Evolutionary conservation across 2,888 invertebrate species (phyloP).

Genomic region (Eupithecia insigniata): DNA sequence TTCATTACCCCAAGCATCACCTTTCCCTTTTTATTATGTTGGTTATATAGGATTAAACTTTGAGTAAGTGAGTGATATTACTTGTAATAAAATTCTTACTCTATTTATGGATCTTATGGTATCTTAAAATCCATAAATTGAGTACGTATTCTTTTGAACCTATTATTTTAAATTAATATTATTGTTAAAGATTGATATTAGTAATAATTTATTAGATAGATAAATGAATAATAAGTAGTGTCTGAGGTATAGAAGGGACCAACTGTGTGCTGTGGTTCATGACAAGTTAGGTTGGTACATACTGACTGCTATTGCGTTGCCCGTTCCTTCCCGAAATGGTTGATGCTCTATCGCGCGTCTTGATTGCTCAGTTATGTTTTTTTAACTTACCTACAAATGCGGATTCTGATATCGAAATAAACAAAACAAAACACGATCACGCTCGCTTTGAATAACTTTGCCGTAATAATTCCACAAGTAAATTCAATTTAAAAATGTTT

Average conservation of each 20-base stretch:
- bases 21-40: not conserved
- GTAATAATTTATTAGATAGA: no score
- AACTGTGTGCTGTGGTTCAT: no score
- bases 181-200: no score
- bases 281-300: no score
- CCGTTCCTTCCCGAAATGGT: not conserved
- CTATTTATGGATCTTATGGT: no score
- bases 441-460: not conserved
- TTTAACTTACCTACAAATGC: not conserved
- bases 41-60: not conserved
- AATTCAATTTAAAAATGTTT: not conserved
- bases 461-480: not conserved
- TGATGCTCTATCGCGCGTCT: not conserved
- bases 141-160: no score
- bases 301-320: no score
- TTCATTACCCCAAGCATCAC: not conserved
- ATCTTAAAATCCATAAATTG: no score
- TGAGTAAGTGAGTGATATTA: not conserved
- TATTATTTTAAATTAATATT: no score
- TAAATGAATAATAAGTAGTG: no score
- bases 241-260: no score
- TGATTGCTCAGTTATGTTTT: not conserved
- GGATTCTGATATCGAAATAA: not conserved
- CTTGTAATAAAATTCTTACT: not conserved
- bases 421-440: not conserved